These are phyloP conservation scores for Nomada ruficornis DNA, from an alignment of 2,888 invertebrate species.

Conservation along the genomic window DNA sequence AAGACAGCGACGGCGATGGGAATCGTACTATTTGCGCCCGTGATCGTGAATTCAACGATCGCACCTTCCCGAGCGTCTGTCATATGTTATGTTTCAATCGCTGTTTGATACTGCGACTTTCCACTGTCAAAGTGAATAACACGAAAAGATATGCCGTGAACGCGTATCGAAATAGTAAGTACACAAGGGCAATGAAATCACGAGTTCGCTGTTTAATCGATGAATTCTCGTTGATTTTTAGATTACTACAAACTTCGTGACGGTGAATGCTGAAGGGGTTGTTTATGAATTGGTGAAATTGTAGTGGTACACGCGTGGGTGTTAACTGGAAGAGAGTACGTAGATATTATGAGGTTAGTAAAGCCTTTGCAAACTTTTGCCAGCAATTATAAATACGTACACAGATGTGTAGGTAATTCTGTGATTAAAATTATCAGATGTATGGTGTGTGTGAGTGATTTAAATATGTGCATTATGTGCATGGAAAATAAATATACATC, in stretches of 20 bases:
- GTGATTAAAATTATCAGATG: neutral
- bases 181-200: neutral
- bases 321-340: neutral
- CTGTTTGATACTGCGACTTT: constrained; percentile 74
- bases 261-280: constrained; percentile 71
- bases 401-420: neutral
- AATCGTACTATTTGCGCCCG: constrained; percentile 79
- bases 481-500: neutral
- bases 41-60: constrained; percentile 76
- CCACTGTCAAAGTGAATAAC: constrained; percentile 55
- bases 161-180: constrained; percentile 77
- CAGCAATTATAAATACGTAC: neutral
- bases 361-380: constrained; percentile 1
- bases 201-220: neutral
- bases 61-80: constrained; percentile 79
- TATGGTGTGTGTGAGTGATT: neutral
- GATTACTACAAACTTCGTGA: constrained; percentile 80
- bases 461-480: neutral
- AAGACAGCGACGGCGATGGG: constrained; percentile 76
- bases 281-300: neutral
- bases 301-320: neutral
- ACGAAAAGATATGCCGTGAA: constrained; percentile 57
- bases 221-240: constrained; percentile 41
- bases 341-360: constrained; percentile 40
- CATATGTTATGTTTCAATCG: constrained; percentile 80